Percentiles rank a stretch among this genome's conserved stretches.
Conservation (phyloP, 2,888 invertebrate species). For the Melolontha melolontha region DNA sequence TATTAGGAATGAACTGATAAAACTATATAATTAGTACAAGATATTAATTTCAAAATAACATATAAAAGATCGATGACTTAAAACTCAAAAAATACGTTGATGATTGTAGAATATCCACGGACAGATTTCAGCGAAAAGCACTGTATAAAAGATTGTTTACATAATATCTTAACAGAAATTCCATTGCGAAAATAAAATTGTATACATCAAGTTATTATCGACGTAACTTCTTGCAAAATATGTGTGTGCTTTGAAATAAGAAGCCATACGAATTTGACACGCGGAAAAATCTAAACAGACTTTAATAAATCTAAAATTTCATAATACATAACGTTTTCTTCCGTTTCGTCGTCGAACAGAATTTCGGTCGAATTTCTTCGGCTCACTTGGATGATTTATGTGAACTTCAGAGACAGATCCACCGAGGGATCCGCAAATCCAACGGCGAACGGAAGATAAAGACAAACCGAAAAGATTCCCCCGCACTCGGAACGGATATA, state of each 20-base stretch:
- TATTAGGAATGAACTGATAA: no score
- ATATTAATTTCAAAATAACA: no score
- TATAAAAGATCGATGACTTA: no score
- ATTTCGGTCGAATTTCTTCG: conserved; percentile 53
- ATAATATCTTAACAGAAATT: no score
- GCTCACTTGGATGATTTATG: conserved; percentile 56
- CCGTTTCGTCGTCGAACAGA: conserved; percentile 52
- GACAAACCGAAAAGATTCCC: conserved; percentile 51
- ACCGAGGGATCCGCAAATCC: conserved; percentile 52
- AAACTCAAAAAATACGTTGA: no score
- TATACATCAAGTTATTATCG: conserved; percentile 5
- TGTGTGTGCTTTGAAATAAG: background rate
- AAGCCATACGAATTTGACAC: conserved; percentile 35
- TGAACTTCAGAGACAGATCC: conserved; percentile 52
- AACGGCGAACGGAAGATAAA: conserved; percentile 53
- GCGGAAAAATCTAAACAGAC: conserved; percentile 50
- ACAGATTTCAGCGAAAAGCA: no score
- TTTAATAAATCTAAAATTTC: conserved; percentile 56
- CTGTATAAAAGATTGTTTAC: no score
- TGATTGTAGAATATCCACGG: no score
- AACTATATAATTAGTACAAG: no score
- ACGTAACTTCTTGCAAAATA: background rate
- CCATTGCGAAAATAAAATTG: background rate
- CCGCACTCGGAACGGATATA: conserved; percentile 48
- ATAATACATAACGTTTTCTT: conserved; percentile 53